Percentiles rank a stretch among this genome's conserved stretches.
Evolutionary conservation across 2,888 invertebrate genomes (phyloP).

Genomic region (Athrips mouffetella): DNA sequence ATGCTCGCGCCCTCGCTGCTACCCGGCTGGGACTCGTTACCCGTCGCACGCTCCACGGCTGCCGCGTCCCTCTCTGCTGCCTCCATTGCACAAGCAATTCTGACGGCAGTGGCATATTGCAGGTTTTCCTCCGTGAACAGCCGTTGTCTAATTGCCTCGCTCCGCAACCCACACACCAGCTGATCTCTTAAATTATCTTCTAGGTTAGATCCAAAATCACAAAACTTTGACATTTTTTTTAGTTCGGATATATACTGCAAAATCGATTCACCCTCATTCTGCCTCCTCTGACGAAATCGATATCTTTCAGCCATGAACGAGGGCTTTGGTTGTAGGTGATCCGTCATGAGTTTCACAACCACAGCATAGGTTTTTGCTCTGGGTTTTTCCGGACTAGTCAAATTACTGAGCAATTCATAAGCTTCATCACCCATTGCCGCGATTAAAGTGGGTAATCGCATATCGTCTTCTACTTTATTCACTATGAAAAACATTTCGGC

Average conservation of each 20-base stretch:
- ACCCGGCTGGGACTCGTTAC: background rate
- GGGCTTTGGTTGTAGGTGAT: conserved; percentile 11
- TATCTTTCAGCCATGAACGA: conserved; percentile 15
- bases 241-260: conserved; percentile 5
- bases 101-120: background rate
- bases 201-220: background rate
- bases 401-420: conserved; percentile 12
- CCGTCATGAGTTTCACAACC: background rate
- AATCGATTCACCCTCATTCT: conserved; percentile 6
- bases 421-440: conserved; percentile 17
- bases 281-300: conserved; percentile 12
- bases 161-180: background rate
- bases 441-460: too few relatives aligned
- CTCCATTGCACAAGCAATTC: conserved; percentile 1
- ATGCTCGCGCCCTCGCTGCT: background rate
- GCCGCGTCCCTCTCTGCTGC: conserved; percentile 10
- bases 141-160: conserved; percentile 1
- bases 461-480: too few relatives aligned
- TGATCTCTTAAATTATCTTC: conserved; percentile 8
- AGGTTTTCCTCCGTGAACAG: background rate
- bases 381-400: conserved; percentile 12
- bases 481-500: too few relatives aligned
- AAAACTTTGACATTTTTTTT: conserved; percentile 1
- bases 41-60: background rate
- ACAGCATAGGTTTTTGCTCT: background rate